These are phyloP conservation scores for Parasteatoda tepidariorum DNA, from an alignment of 1,140 invertebrate genomes.

Conservation along the genomic window DNA sequence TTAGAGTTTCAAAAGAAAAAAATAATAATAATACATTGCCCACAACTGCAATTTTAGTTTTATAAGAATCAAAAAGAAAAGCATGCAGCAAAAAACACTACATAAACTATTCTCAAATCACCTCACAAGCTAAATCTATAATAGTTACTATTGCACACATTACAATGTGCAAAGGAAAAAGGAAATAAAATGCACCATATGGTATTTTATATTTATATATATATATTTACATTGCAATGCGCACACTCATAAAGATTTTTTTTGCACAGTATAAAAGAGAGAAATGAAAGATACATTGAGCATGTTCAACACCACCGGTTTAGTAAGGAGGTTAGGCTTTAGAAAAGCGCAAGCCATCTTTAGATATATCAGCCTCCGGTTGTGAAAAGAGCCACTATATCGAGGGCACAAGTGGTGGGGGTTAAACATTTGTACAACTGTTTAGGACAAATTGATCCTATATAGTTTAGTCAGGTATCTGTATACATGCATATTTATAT, in stretches of 20 bases:
- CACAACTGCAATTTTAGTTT: conserved; percentile 18
- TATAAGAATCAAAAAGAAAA: neutral
- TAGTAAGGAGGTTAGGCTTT: conserved; percentile 17
- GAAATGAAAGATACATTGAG: conserved; percentile 50
- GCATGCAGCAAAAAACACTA: conserved; percentile 39
- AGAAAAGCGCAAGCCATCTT: neutral
- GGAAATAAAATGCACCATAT: conserved; percentile 18
- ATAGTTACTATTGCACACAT: conserved; percentile 28
- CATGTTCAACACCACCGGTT: conserved; percentile 45
- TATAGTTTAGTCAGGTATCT: neutral
- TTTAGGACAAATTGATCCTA: neutral
- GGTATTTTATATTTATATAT: neutral
- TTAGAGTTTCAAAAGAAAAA: no score
- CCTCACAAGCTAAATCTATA: conserved; percentile 14
- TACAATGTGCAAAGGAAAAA: conserved; percentile 22
- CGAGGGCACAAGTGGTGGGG: neutral
- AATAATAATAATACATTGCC: no score
- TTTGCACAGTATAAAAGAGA: conserved; percentile 2
- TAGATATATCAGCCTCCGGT: neutral
- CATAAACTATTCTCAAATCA: conserved; percentile 2
- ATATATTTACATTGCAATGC: conserved; percentile 15
- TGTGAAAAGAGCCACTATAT: neutral
- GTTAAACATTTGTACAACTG: neutral
- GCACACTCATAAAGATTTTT: neutral
- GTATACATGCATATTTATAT: neutral